A percentile compares a stretch with the other conserved stretches of the same genome.
These are phyloP conservation scores for Daphoenositta chrysoptera DNA, from an alignment of 2,113 vertebrate genomes.

Conservation along the genomic window DNA sequence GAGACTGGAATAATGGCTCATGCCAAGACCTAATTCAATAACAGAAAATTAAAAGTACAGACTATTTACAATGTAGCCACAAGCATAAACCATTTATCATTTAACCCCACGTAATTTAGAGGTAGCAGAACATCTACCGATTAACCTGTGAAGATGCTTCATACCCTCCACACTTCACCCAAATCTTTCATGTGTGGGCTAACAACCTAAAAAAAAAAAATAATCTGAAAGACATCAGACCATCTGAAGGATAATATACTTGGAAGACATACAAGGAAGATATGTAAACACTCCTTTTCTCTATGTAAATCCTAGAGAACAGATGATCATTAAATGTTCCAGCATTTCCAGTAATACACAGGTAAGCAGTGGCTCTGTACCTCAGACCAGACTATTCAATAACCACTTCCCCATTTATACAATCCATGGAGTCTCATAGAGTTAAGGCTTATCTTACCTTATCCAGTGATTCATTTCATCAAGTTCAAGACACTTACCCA, in stretches of 20 bases:
- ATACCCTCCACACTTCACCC: background rate
- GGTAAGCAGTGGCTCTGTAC: background rate
- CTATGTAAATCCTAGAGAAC: background rate
- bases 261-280: background rate
- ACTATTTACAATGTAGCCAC: background rate
- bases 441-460: background rate
- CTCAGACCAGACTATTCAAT: background rate
- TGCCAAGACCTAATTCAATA: background rate
- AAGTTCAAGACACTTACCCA: background rate
- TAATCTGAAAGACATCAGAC: background rate
- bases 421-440: background rate
- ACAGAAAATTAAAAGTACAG: background rate
- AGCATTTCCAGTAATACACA: background rate
- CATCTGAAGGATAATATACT: background rate
- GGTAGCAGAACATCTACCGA: background rate
- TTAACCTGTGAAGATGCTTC: background rate
- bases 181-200: background rate
- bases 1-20: background rate
- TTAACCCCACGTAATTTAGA: background rate
- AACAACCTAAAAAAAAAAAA: background rate
- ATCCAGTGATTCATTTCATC: background rate
- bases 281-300: accelerated
- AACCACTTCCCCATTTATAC: background rate
- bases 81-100: background rate
- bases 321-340: accelerated